Conservation (phyloP, 2,888 invertebrate species). For the Melolontha melolontha region DNA sequence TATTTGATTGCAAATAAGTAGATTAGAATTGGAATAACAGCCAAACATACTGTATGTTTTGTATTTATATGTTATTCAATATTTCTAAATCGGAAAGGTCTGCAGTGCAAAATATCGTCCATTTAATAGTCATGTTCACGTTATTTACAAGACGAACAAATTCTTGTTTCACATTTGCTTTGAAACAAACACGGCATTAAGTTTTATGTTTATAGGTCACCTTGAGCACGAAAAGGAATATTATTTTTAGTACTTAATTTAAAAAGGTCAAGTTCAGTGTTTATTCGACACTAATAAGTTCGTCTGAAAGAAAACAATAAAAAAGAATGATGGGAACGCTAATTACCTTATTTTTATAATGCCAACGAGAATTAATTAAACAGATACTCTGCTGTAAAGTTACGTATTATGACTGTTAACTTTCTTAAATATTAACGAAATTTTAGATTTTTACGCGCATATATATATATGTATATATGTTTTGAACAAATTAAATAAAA, state of each 20-base stretch:
- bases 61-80: no score
- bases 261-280: conserved; percentile 23
- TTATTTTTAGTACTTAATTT: conserved; percentile 16
- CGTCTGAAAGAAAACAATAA: conserved; percentile 25
- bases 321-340: neutral
- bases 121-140: no score
- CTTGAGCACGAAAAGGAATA: conserved; percentile 14
- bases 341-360: neutral
- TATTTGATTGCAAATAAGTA: no score
- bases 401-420: neutral
- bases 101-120: no score
- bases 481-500: conserved; percentile 22
- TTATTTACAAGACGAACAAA: no score
- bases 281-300: neutral
- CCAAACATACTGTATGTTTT: no score
- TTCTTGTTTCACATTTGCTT: no score
- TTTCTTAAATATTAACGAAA: neutral
- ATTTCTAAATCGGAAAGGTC: no score
- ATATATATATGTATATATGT: conserved; percentile 11
- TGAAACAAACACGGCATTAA: neutral
- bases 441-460: neutral
- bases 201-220: conserved; percentile 24
- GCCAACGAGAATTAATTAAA: conserved; percentile 9
- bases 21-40: no score
- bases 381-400: neutral